Percentiles rank a stretch among this genome's conserved stretches.
These are phyloP conservation scores for Melanotaenia trifasciata DNA, from an alignment of 2,797 vertebrate genomes.

Conservation along the genomic window DNA sequence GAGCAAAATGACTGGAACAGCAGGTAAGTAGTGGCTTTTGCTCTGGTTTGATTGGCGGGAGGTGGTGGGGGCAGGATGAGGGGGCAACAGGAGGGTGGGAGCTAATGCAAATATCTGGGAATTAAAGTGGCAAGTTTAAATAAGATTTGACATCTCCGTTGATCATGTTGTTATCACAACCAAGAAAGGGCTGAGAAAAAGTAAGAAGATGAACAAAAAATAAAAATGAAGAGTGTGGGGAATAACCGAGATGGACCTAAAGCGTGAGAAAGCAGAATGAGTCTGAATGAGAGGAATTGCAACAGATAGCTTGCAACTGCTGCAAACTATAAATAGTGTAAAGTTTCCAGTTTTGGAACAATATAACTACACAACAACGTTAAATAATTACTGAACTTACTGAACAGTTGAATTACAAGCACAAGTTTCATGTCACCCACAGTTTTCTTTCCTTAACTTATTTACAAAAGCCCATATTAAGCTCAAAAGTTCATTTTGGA, in stretches of 20 bases:
- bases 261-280: neutral
- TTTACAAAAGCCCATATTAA: neutral
- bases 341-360: neutral
- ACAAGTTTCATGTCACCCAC: neutral
- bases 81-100: neutral
- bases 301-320: neutral
- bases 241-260: neutral
- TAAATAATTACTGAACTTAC: conserved; percentile 7
- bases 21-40: conserved; percentile 75
- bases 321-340: neutral
- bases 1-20: conserved; percentile 56
- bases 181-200: neutral
- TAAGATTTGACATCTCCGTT: conserved; percentile 1
- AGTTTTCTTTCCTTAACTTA: conserved; percentile 11
- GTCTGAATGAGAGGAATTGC: neutral
- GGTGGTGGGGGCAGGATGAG: neutral
- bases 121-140: neutral
- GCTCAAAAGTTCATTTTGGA: neutral
- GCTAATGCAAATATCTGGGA: neutral
- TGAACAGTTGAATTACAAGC: neutral
- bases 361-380: conserved; percentile 6
- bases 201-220: neutral
- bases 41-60: conserved; percentile 50
- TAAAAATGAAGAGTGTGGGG: too few species aligned
- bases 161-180: neutral